These are phyloP conservation scores for Erithacus rubecula DNA, from an alignment of 2,797 vertebrate genomes.

Conservation along the genomic window DNA sequence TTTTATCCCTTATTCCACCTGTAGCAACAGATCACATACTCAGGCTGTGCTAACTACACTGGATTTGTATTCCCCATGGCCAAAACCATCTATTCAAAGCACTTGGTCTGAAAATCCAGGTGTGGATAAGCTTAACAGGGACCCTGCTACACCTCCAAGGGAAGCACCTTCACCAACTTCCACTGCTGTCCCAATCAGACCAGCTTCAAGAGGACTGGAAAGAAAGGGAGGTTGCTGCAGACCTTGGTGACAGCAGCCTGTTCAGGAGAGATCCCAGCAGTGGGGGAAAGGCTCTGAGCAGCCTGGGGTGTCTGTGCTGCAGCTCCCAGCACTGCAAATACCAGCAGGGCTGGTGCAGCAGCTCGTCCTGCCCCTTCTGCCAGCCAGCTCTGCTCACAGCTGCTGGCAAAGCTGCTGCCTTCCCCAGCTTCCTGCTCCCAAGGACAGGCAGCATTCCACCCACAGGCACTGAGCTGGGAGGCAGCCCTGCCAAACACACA, in stretches of 20 bases:
- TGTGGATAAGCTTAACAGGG: not conserved
- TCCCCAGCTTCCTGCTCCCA: not conserved
- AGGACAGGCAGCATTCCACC: not conserved
- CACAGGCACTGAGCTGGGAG: not conserved
- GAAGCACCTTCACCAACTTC: not conserved
- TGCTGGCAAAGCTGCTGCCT: not conserved
- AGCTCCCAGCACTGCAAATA: not conserved
- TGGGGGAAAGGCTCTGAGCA: not conserved
- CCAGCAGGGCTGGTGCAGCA: conserved; percentile 2
- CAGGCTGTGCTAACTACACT: not conserved
- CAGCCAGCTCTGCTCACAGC: not conserved
- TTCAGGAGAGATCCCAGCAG: not conserved
- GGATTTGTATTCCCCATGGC: not conserved
- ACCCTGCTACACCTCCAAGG: not conserved
- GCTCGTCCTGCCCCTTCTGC: not conserved
- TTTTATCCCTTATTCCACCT: not conserved
- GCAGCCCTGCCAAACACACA: not conserved
- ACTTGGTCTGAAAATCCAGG: not conserved
- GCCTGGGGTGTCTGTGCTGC: not conserved
- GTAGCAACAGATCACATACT: not conserved
- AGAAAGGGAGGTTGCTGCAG: not conserved
- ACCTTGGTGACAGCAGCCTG: not conserved
- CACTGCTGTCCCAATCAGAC: not conserved
- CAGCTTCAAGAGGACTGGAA: not conserved
- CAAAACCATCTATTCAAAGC: not conserved